Base-by-base conservation (phyloP, 2,888 invertebrate species). In the Cantharis rustica region DNA sequence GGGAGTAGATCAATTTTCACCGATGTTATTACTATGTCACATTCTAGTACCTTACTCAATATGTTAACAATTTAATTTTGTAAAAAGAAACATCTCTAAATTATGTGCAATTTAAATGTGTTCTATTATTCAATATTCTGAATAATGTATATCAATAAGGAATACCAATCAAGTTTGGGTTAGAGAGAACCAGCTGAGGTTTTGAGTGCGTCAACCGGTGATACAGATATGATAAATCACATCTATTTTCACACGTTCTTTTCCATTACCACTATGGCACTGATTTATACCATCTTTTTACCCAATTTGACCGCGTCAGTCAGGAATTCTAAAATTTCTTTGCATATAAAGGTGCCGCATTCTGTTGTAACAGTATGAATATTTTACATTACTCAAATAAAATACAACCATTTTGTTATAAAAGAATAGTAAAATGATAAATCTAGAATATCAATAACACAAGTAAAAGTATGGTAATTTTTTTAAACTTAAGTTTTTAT, bases 271-370 rank as follows among this genome's bases (percentile, higher is more conserved):
- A 81, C 80, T 73, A 75, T 81, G 86, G 85, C 86, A 84, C 83
- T 85, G 86, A 87, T 87, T 85, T 86, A 87, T 87, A 82, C 79
- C 81, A 81, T 81, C 84, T 85, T 85, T 86, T 86, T 84, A 84
- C 85, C 83, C 84, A 85, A 86, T 86, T 85, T 86, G 86, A 86
- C 86, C 86, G 83, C 82, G 85, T 85, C 85, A 84, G 81, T 83
- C 83, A 83, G 81, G 79, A 81, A 79, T 80, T 80, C 80, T 64
- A 72, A 74, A 47, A 70, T 76, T 78, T 76, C 75, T 69, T 77
- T 75, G 77, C 75, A 75, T 77, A 75, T 71, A 64, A 15, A 72
- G 75, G 74, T 72, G 64, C 70, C 64, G 71, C 68, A 68, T 71
- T 61, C 61, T 70, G 69, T 63, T 62, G 70, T 64, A 71, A 75